Conservation (phyloP, 1,140 invertebrate species). For the Panagrolaimus sp. region DNA sequence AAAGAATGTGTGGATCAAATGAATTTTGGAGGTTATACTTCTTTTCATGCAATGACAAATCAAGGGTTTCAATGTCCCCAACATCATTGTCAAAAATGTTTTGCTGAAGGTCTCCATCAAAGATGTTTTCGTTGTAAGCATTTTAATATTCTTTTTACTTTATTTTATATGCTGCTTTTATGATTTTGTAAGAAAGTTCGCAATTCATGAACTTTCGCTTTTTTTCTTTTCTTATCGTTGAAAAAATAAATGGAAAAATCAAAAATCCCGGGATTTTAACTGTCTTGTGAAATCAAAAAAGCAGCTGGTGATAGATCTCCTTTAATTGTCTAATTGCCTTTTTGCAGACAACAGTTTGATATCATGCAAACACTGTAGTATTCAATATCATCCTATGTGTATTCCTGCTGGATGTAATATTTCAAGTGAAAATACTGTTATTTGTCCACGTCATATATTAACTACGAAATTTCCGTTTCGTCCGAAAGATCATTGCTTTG, state of each 20-base stretch:
- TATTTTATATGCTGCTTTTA: background rate
- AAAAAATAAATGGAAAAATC: too few relatives aligned
- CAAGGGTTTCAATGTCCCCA: slow-evolving; percentile 6
- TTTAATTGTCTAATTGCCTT: too few relatives aligned
- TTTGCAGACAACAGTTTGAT: background rate
- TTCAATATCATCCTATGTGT: background rate
- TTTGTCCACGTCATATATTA: background rate
- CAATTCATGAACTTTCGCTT: too few relatives aligned
- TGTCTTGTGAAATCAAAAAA: too few relatives aligned
- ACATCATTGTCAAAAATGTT: background rate
- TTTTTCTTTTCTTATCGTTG: too few relatives aligned
- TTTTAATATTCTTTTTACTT: background rate
- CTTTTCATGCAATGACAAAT: background rate
- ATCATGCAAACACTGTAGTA: background rate
- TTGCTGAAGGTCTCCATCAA: background rate
- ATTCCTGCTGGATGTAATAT: background rate
- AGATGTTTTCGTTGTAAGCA: background rate
- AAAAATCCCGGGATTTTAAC: too few relatives aligned
- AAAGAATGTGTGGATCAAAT: background rate
- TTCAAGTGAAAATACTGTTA: background rate
- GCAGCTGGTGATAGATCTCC: too few relatives aligned
- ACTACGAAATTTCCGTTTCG: background rate
- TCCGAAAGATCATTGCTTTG: background rate
- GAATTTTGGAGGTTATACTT: slow-evolving; percentile 1
- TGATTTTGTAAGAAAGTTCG: too few relatives aligned